Conservation (phyloP, 2,797 vertebrate species). For the Poecile montanus region DNA sequence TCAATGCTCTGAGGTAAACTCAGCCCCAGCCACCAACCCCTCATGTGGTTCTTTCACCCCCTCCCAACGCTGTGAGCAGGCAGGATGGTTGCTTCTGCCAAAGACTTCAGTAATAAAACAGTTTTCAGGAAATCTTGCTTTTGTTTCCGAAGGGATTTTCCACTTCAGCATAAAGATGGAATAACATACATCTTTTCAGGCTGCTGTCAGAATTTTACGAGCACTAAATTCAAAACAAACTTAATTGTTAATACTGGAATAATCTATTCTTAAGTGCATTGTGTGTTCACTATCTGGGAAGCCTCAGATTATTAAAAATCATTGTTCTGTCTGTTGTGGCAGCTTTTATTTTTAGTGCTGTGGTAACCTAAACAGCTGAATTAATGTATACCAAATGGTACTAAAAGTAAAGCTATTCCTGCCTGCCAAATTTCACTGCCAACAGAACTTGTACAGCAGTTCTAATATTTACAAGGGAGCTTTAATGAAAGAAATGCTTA, state of each 20-base stretch:
- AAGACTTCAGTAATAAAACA: neutral
- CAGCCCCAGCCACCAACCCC: neutral
- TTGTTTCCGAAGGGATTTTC: neutral
- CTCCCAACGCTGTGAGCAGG: neutral
- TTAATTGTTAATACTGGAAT: neutral
- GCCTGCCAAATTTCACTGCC: neutral
- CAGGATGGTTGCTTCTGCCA: neutral
- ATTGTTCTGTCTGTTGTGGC: neutral
- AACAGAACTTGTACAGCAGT: neutral
- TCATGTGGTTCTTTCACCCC: fast-evolving
- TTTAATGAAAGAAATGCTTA: neutral
- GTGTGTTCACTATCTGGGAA: neutral
- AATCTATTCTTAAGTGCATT: neutral
- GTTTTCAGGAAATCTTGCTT: neutral
- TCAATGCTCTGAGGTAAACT: neutral
- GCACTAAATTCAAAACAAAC: neutral
- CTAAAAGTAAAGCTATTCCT: neutral
- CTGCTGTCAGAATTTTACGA: neutral
- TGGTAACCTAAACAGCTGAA: neutral
- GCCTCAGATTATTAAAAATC: constrained; percentile 25
- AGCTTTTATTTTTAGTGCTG: constrained; percentile 15
- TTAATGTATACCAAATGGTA: constrained; percentile 32
- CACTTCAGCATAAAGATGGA: neutral
- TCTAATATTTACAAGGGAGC: neutral
- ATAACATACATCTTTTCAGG: neutral